Evolutionary conservation across 2,797 vertebrate species (phyloP).

Genomic region (Notamacropus eugenii): DNA sequence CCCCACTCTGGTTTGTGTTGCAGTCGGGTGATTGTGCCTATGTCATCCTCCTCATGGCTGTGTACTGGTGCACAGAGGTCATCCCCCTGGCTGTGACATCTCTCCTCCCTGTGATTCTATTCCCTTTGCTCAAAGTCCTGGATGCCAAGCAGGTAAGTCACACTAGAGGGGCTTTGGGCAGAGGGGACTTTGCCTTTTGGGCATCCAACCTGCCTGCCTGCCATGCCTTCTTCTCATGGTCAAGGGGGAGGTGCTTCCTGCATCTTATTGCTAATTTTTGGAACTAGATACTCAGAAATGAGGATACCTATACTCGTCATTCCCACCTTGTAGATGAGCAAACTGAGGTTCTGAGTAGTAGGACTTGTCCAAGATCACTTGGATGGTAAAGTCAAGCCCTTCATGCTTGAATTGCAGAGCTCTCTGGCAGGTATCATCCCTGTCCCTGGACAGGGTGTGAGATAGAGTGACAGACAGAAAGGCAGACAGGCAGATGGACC

Average conservation of each 20-base stretch:
- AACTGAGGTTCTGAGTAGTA: background rate
- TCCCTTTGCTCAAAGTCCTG: constrained; percentile 94
- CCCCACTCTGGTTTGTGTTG: constrained; percentile 21
- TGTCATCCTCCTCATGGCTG: constrained; percentile 94
- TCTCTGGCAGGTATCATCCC: too few species aligned
- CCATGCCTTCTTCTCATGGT: background rate
- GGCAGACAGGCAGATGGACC: background rate
- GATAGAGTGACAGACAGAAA: background rate
- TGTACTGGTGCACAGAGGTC: constrained; percentile 97
- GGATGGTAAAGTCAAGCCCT: background rate
- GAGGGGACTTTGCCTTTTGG: background rate
- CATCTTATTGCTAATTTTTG: too few species aligned
- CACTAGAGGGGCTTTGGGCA: background rate
- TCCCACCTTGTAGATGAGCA: background rate
- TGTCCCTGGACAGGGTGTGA: background rate
- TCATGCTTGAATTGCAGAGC: background rate
- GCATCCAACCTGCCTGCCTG: background rate
- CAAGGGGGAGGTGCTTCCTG: too few species aligned
- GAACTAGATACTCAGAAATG: background rate
- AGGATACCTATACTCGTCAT: background rate
- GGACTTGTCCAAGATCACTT: background rate
- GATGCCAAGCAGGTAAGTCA: constrained; percentile 91
- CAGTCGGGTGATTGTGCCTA: constrained; percentile 95
- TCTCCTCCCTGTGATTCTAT: constrained; percentile 92
- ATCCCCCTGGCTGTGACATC: constrained; percentile 94